Conservation (phyloP, 1,140 invertebrate genomes). For the Temnothorax longispinosus region DNA sequence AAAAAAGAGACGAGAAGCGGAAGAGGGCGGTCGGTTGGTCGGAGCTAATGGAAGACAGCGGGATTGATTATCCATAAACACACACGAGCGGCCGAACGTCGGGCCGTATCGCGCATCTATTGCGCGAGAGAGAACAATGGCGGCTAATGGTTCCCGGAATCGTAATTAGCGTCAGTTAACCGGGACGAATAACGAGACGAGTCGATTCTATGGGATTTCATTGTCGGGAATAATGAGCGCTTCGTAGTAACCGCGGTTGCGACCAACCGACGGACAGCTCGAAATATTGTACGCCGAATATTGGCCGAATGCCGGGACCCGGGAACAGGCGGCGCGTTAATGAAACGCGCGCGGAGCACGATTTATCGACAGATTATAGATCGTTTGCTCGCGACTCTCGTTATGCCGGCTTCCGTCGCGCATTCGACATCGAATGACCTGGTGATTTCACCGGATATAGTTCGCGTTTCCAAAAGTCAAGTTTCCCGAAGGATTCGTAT, state of each 20-base stretch:
- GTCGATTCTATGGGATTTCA: slow-evolving; percentile 64
- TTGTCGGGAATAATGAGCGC: slow-evolving; percentile 60
- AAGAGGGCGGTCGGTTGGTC: neutral
- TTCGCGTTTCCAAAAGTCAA: neutral
- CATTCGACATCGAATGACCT: neutral
- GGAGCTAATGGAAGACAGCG: slow-evolving; percentile 25
- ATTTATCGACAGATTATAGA: slow-evolving; percentile 63
- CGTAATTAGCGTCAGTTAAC: slow-evolving; percentile 63
- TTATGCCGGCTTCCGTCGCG: slow-evolving; percentile 23
- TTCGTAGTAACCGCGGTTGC: slow-evolving; percentile 54
- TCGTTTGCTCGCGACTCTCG: slow-evolving; percentile 40
- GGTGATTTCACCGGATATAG: neutral
- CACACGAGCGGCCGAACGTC: slow-evolving; percentile 3
- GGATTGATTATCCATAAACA: slow-evolving; percentile 59
- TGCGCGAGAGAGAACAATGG: slow-evolving; percentile 49
- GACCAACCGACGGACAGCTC: slow-evolving; percentile 41
- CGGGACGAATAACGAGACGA: slow-evolving; percentile 56
- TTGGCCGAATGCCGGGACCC: slow-evolving; percentile 46
- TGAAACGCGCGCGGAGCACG: slow-evolving; percentile 25
- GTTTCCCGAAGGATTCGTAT: neutral
- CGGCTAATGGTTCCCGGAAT: slow-evolving; percentile 58
- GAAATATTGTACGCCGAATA: slow-evolving; percentile 55
- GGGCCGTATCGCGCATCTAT: slow-evolving; percentile 47
- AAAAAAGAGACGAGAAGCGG: neutral
- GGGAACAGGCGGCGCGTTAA: slow-evolving; percentile 39